Conservation (phyloP, 1,140 invertebrate species). For the Oreohelix idahoensis region DNA sequence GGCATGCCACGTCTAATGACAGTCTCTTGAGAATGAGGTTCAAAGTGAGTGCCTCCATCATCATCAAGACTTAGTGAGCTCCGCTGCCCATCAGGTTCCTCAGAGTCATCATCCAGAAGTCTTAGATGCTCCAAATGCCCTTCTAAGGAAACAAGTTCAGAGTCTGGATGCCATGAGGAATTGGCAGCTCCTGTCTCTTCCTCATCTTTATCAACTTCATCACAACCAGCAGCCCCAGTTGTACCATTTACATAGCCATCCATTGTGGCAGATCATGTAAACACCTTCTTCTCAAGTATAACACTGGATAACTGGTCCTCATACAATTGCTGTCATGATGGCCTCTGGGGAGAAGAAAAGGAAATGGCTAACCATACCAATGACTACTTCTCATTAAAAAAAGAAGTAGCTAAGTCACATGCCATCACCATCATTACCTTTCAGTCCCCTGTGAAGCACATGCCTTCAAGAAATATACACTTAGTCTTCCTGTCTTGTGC, state of each 20-base stretch:
- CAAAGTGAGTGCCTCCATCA: conserved; percentile 37
- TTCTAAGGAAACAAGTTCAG: not conserved
- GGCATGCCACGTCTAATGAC: conserved; percentile 4
- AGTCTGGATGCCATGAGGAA: not conserved
- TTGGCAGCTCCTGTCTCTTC: not conserved
- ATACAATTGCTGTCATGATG: not conserved
- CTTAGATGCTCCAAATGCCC: not conserved
- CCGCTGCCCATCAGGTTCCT: conserved; percentile 34
- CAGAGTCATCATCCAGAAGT: conserved; percentile 10
- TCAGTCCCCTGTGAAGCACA: no score
- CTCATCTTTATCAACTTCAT: not conserved
- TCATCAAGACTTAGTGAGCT: conserved; percentile 36
- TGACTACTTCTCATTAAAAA: no score
- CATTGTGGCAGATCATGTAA: not conserved
- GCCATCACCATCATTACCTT: no score
- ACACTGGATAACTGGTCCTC: not conserved
- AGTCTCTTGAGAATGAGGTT: conserved; percentile 28
- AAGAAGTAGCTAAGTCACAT: no score
- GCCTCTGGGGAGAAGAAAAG: not conserved
- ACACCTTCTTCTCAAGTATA: not conserved
- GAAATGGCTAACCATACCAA: no score
- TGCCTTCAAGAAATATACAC: no score
- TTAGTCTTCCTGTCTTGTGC: no score
- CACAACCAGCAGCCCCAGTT: not conserved
- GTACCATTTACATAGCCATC: not conserved